Evolutionary conservation across 2,888 invertebrate genomes (phyloP).

Genomic region (Pristionchus arcanus): DNA sequence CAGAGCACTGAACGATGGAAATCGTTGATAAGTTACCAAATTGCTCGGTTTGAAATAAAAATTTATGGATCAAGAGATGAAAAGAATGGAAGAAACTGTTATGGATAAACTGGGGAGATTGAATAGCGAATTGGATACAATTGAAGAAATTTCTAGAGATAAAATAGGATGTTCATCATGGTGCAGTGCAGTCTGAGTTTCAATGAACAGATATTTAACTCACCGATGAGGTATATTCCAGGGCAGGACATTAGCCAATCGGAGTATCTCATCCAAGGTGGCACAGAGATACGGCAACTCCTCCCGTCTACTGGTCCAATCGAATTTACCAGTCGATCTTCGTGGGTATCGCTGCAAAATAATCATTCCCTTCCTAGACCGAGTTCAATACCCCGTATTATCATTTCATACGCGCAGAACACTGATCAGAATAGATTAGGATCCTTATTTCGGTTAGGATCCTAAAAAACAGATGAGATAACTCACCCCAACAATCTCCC

Average conservation of each 20-base stretch:
- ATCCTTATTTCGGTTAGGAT: no score
- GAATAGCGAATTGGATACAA: no score
- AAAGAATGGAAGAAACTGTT: neutral
- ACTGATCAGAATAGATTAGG: neutral
- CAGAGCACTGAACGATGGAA: neutral
- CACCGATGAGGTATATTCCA: slow-evolving; percentile 76
- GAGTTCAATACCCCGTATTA: no score
- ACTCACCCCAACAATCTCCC: slow-evolving; percentile 58
- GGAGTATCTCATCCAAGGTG: slow-evolving; percentile 73
- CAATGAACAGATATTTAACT: no score
- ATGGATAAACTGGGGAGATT: no score
- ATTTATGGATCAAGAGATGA: neutral
- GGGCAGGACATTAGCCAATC: slow-evolving; percentile 76
- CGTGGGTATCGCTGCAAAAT: neutral
- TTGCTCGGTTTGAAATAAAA: neutral
- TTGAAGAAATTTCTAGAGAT: no score
- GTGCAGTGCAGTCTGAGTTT: no score
- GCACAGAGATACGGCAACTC: slow-evolving; percentile 70
- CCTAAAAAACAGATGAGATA: no score
- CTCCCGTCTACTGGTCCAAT: neutral
- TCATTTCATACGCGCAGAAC: no score
- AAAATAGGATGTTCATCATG: no score
- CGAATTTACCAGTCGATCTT: neutral
- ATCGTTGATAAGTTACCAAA: neutral
- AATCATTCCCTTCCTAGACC: neutral